These are phyloP conservation scores for Gallirallus australis DNA, from an alignment of 2,797 vertebrate genomes.

Conservation along the genomic window DNA sequence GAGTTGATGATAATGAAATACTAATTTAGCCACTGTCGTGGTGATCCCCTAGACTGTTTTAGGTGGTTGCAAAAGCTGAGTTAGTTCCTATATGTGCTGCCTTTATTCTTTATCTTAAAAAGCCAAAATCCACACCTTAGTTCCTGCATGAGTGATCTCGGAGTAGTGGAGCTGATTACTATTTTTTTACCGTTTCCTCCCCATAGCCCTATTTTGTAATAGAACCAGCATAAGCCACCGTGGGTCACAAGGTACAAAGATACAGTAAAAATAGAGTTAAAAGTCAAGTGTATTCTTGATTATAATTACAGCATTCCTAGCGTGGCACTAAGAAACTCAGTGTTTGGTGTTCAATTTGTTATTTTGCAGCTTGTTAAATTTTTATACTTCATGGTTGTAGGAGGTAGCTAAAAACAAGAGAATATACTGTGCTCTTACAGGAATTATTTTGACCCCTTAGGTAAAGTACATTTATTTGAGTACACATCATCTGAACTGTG, in stretches of 20 bases:
- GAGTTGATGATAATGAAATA: background rate
- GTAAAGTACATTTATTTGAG: constrained; percentile 53
- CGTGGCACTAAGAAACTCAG: constrained; percentile 23
- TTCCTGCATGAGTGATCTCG: background rate
- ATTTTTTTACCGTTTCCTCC: background rate
- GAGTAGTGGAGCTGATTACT: background rate
- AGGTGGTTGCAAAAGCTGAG: background rate
- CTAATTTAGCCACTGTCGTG: background rate
- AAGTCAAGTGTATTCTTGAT: constrained; percentile 38
- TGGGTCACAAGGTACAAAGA: background rate
- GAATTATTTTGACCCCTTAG: constrained; percentile 58
- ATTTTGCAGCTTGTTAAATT: constrained; percentile 55
- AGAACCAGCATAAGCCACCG: background rate
- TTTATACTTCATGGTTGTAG: constrained; percentile 46
- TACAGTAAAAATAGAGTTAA: constrained; percentile 26
- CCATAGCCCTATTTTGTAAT: background rate
- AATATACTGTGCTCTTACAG: constrained; percentile 37
- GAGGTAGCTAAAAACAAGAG: constrained; percentile 54
- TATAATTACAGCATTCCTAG: constrained; percentile 37
- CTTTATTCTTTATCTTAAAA: background rate
- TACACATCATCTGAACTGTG: constrained; percentile 26
- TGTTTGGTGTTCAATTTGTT: constrained; percentile 51
- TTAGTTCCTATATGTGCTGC: background rate
- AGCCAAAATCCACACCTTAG: background rate
- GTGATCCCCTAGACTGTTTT: background rate